These are phyloP conservation scores for Distichodus sexfasciatus DNA, from an alignment of 2,797 vertebrate species.

Conservation along the genomic window DNA sequence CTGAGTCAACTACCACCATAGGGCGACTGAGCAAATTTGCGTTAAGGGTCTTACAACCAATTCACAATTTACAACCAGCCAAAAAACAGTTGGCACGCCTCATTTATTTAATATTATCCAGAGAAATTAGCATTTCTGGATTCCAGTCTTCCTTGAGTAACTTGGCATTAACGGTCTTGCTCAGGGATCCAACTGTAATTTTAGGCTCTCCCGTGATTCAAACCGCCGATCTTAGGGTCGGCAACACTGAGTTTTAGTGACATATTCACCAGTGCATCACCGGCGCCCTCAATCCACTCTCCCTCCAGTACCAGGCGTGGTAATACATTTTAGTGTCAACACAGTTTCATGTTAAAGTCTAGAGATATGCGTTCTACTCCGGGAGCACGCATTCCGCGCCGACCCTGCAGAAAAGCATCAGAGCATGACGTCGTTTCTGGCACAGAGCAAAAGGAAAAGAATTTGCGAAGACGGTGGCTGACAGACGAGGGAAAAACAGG, in stretches of 20 bases:
- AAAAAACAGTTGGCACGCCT: too few relatives aligned
- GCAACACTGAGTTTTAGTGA: neutral
- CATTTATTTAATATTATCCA: too few relatives aligned
- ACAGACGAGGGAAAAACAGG: neutral
- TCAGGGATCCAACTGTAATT: too few relatives aligned
- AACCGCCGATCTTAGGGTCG: too few relatives aligned
- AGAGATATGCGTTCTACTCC: neutral
- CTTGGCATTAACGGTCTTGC: too few relatives aligned
- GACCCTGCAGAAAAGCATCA: neutral
- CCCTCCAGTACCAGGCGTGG: neutral
- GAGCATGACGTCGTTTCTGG: constrained; percentile 53
- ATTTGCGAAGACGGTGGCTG: neutral
- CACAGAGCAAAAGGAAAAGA: neutral
- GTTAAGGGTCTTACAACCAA: too few relatives aligned
- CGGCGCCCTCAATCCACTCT: neutral
- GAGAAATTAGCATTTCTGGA: too few relatives aligned
- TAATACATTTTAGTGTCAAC: constrained; percentile 6
- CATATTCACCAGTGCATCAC: neutral
- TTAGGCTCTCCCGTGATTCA: too few relatives aligned
- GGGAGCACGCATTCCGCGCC: neutral
- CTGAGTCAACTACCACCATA: too few relatives aligned
- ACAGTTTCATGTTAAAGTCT: neutral
- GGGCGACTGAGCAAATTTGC: too few relatives aligned
- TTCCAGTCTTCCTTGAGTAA: too few relatives aligned
- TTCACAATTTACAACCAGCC: too few relatives aligned